Evolutionary conservation across 2,888 invertebrate genomes (phyloP).

Genomic region (Mesochorus sp.): DNA sequence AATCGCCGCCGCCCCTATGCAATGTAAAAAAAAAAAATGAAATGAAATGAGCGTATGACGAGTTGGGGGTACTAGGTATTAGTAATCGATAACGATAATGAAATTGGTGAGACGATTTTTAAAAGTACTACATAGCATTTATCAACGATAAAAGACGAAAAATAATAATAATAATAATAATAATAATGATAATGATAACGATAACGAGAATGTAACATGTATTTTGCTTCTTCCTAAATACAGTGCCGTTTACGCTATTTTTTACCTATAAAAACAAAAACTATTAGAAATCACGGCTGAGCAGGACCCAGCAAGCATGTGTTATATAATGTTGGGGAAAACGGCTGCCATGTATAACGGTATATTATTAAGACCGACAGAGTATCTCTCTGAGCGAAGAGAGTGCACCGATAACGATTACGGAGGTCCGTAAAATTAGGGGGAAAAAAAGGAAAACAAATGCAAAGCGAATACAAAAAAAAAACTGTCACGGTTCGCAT

Average conservation of each 20-base stretch:
- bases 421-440: not conserved
- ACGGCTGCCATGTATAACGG: slow-evolving; percentile 67
- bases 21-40: slow-evolving; percentile 13
- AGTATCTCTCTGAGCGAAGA: not conserved
- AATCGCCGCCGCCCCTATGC: not conserved
- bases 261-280: slow-evolving; percentile 77
- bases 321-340: slow-evolving; percentile 68
- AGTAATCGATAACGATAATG: slow-evolving; percentile 61
- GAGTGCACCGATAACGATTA: not conserved
- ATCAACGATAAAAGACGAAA: slow-evolving; percentile 75
- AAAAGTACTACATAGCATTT: slow-evolving; percentile 77
- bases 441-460: not conserved
- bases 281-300: slow-evolving; percentile 68
- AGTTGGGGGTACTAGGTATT: slow-evolving; percentile 53
- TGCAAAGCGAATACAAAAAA: slow-evolving; percentile 30
- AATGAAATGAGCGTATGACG: not conserved
- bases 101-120: slow-evolving; percentile 68
- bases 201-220: slow-evolving; percentile 80
- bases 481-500: slow-evolving; percentile 27
- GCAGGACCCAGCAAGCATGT: slow-evolving; percentile 69
- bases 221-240: slow-evolving; percentile 82
- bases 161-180: slow-evolving; percentile 30
- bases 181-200: slow-evolving; percentile 25
- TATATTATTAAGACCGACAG: too few species aligned
- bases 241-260: slow-evolving; percentile 82